Base-by-base conservation (phyloP, 2,113 vertebrate genomes). In the Neodontobutis hainanensis region DNA sequence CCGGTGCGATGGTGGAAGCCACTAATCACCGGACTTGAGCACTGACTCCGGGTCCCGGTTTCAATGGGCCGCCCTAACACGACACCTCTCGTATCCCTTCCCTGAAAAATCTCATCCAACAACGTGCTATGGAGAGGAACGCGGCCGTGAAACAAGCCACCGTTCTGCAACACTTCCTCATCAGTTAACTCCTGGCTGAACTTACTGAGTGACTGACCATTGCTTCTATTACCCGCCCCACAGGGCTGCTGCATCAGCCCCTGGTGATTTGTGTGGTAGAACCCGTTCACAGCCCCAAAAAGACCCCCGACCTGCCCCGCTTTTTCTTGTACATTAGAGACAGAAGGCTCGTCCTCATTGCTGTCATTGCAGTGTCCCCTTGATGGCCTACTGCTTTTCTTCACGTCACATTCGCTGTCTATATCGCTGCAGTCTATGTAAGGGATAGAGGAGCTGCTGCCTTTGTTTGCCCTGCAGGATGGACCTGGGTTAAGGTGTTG, bases 391-490 rank as follows among this genome's bases (percentile, higher is more conserved):
- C 32, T 46, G 77, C 6, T 64, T 73, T 85, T 88, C 9, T 79
- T 61, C 58, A 93, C 92, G 70, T 96, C 96, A 70, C 93, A 95
- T 92, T 98, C 96, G 51, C 95, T 96, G 94, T 98, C 96, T 96
- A 95, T 92, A 75, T 97, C 96, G 91, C 95, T 96, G 94, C 95
- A 95, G 94, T 98, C 96, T 93, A 97, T 96, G 92, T 97, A 97
- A 86, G 96, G 96, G 78, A 98, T 97, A 88, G 96, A 97, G 56
- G 94, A 91, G 82, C 92, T 95, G 92, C 95, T 97, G 94, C 95
- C 96, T 89, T 91, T 90, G 89, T 95, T 94, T 91, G 95, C 95
- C 89, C 93, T 92, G 90, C 92, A 94, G 94, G 95, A 93, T 95
- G 95, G 95, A 98, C 96, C 96, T 97, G 95, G 94, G 94, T 94